Conservation (phyloP, 2,888 invertebrate species). For the Mythimna pallens region DNA sequence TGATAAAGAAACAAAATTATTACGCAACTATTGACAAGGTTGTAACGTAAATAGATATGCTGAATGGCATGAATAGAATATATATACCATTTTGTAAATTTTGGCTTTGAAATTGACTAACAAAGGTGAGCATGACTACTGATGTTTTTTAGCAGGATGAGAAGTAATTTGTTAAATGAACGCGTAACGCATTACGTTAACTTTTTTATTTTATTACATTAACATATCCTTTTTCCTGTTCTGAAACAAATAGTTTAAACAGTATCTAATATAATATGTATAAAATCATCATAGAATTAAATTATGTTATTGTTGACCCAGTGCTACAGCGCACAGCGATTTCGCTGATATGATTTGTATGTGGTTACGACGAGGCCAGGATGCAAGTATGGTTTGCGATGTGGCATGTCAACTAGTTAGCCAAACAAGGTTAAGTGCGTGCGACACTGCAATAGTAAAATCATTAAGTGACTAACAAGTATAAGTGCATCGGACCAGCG, state of each 20-base stretch:
- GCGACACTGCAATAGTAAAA: conserved; percentile 78
- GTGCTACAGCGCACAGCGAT: conserved; percentile 34
- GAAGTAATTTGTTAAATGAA: conserved; percentile 44
- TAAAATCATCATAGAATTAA: conserved; percentile 24
- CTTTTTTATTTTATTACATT: too few relatives aligned
- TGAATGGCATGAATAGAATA: conserved; percentile 62
- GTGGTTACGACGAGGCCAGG: conserved; percentile 72
- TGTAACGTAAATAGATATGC: conserved; percentile 68
- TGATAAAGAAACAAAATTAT: conserved; percentile 73
- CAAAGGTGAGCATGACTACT: conserved; percentile 72
- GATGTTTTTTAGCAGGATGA: conserved; percentile 64
- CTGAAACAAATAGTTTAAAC: conserved; percentile 49
- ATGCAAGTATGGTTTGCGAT: conserved; percentile 78
- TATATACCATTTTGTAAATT: conserved; percentile 64
- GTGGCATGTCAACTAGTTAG: conserved; percentile 77
- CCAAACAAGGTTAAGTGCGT: conserved; percentile 85
- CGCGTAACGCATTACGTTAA: conserved; percentile 31
- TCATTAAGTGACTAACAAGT: conserved; percentile 79
- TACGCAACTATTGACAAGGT: conserved; percentile 73
- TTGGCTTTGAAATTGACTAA: conserved; percentile 70
- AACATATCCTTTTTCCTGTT: conserved; percentile 54
- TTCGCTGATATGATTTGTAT: conserved; percentile 62
- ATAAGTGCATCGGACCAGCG: conserved; percentile 76
- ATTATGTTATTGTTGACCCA: conserved; percentile 18
- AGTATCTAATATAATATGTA: conserved; percentile 12